phyloP scores from a whole-genome alignment of 1,140 invertebrate genomes.

The Hylyphantes graminicola region DNA sequence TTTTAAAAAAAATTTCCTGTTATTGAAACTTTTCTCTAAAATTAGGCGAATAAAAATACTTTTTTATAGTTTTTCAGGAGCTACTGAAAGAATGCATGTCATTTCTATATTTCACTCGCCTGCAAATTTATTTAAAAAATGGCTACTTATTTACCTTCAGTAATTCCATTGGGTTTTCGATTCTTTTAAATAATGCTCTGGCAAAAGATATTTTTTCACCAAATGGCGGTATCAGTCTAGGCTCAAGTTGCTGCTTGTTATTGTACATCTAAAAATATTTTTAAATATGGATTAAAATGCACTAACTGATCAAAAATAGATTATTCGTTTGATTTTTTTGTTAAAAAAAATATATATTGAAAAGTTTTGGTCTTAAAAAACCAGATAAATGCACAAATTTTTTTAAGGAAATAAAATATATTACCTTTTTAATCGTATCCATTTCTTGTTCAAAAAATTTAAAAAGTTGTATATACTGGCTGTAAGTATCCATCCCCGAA shows the following conservation, averaged over 20 bases:
- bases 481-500: constrained; percentile 35
- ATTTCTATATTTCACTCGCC: background rate
- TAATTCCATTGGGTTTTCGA: constrained; percentile 53
- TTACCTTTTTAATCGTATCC: constrained; percentile 45
- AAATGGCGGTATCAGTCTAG: constrained; percentile 68
- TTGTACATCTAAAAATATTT: constrained; percentile 67
- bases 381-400: background rate
- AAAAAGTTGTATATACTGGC: constrained; percentile 38
- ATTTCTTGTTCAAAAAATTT: constrained; percentile 51
- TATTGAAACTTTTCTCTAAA: no score
- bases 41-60: no score
- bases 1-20: no score
- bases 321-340: no score
- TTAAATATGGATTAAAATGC: background rate
- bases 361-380: background rate
- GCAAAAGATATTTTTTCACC: constrained; percentile 60
- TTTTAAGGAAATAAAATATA: constrained; percentile 1
- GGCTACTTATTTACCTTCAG: constrained; percentile 28
- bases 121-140: background rate
- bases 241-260: constrained; percentile 68
- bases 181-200: constrained; percentile 46
- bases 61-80: no score
- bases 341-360: no score
- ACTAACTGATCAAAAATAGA: background rate
- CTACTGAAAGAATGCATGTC: background rate